A percentile compares a stretch with the other conserved stretches of the same genome.
Evolutionary conservation across 2,888 invertebrate species (phyloP).

Genomic region (Pyrocoelia pectoralis): DNA sequence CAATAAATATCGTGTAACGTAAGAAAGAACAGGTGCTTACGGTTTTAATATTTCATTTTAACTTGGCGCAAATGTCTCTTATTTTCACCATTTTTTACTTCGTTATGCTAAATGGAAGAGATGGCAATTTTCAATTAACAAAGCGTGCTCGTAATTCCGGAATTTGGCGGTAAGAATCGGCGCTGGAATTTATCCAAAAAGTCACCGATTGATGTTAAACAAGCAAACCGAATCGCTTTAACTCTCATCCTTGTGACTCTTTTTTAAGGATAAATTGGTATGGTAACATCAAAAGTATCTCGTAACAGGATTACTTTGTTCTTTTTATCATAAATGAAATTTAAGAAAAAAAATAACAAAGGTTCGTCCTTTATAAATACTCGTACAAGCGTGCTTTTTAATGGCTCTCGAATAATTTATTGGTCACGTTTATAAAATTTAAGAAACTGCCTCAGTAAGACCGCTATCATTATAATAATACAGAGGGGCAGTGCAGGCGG

Average conservation of each 20-base stretch:
- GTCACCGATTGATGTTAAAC: constrained; percentile 22
- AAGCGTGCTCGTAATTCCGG: not conserved
- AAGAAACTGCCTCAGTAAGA: constrained; percentile 20
- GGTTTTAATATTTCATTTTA: not conserved
- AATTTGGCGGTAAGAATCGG: too few relatives aligned
- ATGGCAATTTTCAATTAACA: not conserved
- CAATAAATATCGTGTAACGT: not conserved
- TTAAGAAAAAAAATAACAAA: constrained; percentile 18
- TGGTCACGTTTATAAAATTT: constrained; percentile 19
- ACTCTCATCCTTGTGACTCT: constrained; percentile 21
- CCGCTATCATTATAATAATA: constrained; percentile 26
- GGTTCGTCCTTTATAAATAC: not conserved
- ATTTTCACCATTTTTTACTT: not conserved
- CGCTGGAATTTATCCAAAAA: constrained; percentile 7
- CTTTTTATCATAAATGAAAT: constrained; percentile 28
- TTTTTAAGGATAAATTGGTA: constrained; percentile 28
- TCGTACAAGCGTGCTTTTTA: not conserved
- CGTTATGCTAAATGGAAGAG: not conserved
- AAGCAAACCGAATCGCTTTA: constrained; percentile 27
- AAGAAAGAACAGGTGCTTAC: not conserved
- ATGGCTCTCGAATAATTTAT: too few relatives aligned
- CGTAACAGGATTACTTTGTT: constrained; percentile 32
- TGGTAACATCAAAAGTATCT: constrained; percentile 30
- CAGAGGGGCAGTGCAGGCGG: constrained; percentile 24
- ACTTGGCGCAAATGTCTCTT: too few relatives aligned